Evolutionary conservation across 2,113 vertebrate species (phyloP).

Genomic region (Entomyzon cyanotis): DNA sequence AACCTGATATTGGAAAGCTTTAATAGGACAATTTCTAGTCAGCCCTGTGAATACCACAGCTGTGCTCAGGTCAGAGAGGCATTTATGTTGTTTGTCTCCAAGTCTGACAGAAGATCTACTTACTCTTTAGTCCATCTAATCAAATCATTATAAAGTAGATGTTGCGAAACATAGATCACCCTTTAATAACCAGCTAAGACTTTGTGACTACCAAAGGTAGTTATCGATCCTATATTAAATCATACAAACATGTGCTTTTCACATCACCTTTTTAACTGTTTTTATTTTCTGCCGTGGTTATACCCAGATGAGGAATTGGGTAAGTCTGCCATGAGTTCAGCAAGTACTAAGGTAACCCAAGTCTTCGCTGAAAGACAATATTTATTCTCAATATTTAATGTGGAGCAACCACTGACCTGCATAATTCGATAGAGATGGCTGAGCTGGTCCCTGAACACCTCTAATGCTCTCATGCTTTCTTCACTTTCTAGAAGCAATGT

Average conservation of each 20-base stretch:
- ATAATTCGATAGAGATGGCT: not conserved
- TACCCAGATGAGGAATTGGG: slow-evolving; percentile 50
- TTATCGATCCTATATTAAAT: not conserved
- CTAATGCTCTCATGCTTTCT: not conserved
- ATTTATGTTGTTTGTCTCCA: not conserved
- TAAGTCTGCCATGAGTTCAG: slow-evolving; percentile 66
- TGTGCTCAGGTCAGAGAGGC: not conserved
- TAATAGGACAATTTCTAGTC: not conserved
- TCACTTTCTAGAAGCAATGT: not conserved
- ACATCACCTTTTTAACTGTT: not conserved
- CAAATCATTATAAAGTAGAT: not conserved
- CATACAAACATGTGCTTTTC: not conserved
- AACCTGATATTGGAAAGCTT: not conserved
- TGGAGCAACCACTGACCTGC: not conserved
- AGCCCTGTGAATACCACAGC: not conserved
- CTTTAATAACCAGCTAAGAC: not conserved
- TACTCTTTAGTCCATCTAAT: not conserved
- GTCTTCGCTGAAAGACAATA: not conserved
- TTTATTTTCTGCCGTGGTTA: not conserved
- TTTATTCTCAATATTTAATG: slow-evolving; percentile 25
- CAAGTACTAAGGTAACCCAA: slow-evolving; percentile 58
- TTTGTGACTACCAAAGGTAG: not conserved
- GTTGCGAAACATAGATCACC: not conserved
- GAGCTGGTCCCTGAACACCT: not conserved
- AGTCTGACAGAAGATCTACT: not conserved